Percentiles rank a stretch among this genome's conserved stretches.
Conservation (phyloP, 2,888 invertebrate genomes). For the Gandaritis pyraliata region DNA sequence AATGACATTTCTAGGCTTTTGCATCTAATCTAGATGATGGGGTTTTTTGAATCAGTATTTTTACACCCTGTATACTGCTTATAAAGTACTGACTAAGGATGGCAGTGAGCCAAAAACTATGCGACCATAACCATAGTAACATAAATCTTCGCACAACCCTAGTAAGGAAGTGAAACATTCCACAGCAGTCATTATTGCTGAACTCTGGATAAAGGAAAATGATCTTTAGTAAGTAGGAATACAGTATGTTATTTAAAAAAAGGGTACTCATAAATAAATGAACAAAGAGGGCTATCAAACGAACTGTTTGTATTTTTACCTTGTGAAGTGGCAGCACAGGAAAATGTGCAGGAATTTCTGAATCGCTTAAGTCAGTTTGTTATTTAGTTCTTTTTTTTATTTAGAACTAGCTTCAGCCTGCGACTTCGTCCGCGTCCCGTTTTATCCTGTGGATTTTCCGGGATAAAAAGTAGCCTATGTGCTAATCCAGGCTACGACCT, state of each 20-base stretch:
- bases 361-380: too few species aligned
- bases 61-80: neutral
- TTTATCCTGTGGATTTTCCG: too few species aligned
- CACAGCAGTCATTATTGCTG: slow-evolving; percentile 4
- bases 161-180: slow-evolving; percentile 10
- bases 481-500: too few species aligned
- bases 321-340: slow-evolving; percentile 3
- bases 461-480: too few species aligned
- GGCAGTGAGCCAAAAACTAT: slow-evolving; percentile 21
- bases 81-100: slow-evolving; percentile 2
- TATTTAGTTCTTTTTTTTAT: too few species aligned
- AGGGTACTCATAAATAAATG: neutral
- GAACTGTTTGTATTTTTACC: neutral
- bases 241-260: neutral
- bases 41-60: too few species aligned
- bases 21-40: too few species aligned
- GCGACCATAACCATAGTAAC: slow-evolving; percentile 11
- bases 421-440: too few species aligned
- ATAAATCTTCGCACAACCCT: slow-evolving; percentile 14
- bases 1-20: too few species aligned
- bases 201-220: neutral
- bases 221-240: neutral
- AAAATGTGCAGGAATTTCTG: neutral
- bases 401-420: too few species aligned
- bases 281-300: slow-evolving; percentile 6